These are phyloP conservation scores for Hypocryptadius cinnamomeus DNA, from an alignment of 2,113 vertebrate genomes.

Conservation along the genomic window DNA sequence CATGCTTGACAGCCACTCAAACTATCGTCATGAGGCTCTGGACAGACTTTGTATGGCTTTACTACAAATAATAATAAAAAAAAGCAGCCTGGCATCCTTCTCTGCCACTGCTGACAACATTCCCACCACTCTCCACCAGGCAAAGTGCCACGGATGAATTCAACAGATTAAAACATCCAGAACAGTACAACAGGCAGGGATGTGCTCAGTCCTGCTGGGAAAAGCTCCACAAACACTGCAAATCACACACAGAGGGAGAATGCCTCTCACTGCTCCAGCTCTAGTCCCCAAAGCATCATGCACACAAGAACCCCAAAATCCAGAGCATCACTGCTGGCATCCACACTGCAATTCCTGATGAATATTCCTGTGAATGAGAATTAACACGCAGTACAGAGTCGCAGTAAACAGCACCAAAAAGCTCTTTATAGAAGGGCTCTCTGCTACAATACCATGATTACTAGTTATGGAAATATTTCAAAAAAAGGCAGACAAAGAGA, in stretches of 20 bases:
- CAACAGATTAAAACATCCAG: constrained; percentile 13
- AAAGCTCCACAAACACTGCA: not conserved
- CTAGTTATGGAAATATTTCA: not conserved
- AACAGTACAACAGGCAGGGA: not conserved
- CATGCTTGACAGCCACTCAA: not conserved
- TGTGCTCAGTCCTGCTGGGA: not conserved
- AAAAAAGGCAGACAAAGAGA: not conserved
- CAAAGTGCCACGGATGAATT: not conserved
- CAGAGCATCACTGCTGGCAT: not conserved
- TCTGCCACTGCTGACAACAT: constrained; percentile 15
- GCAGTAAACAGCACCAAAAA: not conserved
- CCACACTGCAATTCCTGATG: not conserved
- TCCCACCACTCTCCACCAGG: not conserved
- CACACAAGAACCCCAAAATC: not conserved
- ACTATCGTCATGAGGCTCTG: not conserved
- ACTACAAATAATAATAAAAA: not conserved
- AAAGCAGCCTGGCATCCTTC: not conserved
- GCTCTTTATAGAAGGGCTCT: not conserved
- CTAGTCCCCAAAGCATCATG: not conserved
- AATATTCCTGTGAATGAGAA: not conserved
- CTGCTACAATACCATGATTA: not conserved
- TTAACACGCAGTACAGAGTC: not conserved
- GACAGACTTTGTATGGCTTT: not conserved
- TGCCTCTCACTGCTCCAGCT: not conserved
- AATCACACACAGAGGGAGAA: not conserved